These are phyloP conservation scores for Trigoniulus corallinus DNA, from an alignment of 1,140 invertebrate species.

Conservation along the genomic window DNA sequence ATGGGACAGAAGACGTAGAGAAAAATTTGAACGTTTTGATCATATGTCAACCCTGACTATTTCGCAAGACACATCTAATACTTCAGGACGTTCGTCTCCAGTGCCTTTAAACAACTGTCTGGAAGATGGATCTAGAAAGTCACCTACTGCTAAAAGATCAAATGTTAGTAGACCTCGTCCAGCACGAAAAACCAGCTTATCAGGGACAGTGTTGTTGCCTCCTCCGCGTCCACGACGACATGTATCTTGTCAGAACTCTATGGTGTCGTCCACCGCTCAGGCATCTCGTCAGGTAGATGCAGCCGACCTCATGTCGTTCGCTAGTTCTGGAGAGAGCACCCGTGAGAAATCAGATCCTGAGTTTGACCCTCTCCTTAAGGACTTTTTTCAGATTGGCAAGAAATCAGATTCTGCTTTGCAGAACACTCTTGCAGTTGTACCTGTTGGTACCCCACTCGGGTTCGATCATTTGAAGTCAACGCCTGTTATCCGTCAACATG, in stretches of 20 bases:
- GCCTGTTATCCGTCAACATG: neutral
- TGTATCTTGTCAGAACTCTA: neutral
- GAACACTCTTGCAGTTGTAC: neutral
- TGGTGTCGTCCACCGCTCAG: neutral
- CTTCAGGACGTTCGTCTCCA: neutral
- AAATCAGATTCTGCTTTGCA: neutral
- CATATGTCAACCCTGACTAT: conserved; percentile 28
- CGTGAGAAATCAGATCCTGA: neutral
- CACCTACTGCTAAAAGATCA: neutral
- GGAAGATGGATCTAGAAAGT: neutral
- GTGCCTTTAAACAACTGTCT: neutral
- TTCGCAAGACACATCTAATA: neutral
- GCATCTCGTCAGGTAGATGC: neutral
- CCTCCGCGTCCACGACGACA: neutral
- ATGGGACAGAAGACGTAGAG: conserved; percentile 53
- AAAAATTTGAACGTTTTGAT: conserved; percentile 1
- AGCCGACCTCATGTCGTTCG: neutral
- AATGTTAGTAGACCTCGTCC: conserved; percentile 3
- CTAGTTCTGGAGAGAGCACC: neutral
- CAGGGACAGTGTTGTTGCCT: neutral
- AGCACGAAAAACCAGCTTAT: neutral
- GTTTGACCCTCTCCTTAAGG: neutral
- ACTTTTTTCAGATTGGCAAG: too few relatives aligned
- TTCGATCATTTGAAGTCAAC: too few relatives aligned
- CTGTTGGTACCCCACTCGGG: neutral